Evolutionary conservation across 2,797 vertebrate species (phyloP).

Genomic region (Nasua narica): DNA sequence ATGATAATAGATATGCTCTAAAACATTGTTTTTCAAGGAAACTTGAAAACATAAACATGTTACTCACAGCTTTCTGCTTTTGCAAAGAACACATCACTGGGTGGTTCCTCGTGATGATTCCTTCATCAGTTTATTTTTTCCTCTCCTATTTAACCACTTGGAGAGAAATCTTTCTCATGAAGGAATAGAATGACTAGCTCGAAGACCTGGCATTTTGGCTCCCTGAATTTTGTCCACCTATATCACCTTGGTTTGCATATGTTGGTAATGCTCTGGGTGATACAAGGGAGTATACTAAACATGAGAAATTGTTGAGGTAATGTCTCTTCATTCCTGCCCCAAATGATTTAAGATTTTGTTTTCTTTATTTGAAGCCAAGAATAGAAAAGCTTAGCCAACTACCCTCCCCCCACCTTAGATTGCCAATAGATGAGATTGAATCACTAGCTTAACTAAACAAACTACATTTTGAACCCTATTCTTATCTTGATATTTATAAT

Average conservation of each 20-base stretch:
- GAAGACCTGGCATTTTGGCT: rapidly evolving
- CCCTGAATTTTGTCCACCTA: background rate
- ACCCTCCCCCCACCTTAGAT: rapidly evolving
- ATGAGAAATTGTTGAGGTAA: rapidly evolving
- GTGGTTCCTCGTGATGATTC: rapidly evolving
- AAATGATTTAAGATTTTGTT: background rate
- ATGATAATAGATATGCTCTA: background rate
- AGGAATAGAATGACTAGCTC: background rate
- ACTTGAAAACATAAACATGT: background rate
- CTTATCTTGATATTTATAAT: background rate
- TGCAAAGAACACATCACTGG: background rate
- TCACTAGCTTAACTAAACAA: background rate
- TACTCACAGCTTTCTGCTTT: background rate
- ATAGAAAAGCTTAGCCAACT: background rate
- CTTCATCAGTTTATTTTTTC: background rate
- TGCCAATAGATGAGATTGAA: background rate
- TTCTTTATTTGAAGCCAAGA: background rate
- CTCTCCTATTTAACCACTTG: background rate
- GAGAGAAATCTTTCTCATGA: background rate
- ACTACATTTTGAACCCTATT: background rate
- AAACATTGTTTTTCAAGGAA: background rate
- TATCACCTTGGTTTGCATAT: background rate
- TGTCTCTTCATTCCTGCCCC: background rate
- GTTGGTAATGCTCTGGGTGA: background rate
- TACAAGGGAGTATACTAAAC: rapidly evolving